phyloP scores from a whole-genome alignment of 2,113 vertebrate species.

The Heterotis niloticus region DNA sequence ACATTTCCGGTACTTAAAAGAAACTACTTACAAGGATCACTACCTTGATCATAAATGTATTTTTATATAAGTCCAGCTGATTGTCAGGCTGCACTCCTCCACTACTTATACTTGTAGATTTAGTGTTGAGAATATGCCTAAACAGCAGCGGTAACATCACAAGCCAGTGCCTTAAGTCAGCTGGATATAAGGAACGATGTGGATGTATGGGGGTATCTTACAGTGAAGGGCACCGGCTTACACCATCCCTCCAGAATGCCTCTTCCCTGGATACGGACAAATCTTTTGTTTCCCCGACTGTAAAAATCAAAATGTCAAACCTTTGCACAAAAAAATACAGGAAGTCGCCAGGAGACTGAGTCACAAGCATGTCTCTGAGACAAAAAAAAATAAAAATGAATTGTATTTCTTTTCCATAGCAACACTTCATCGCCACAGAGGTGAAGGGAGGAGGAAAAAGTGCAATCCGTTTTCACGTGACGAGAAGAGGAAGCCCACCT shows the following conservation, averaged over 20 bases:
- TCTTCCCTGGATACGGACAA: background rate
- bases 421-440: slow-evolving; percentile 36
- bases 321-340: slow-evolving; percentile 32
- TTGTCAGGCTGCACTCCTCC: background rate
- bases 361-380: slow-evolving; percentile 44
- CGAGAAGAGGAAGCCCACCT: background rate
- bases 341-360: slow-evolving; percentile 47
- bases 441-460: slow-evolving; percentile 33
- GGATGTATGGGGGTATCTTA: background rate
- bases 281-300: slow-evolving; percentile 16
- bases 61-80: background rate
- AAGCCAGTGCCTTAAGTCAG: slow-evolving; percentile 12
- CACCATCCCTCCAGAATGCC: background rate
- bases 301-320: slow-evolving; percentile 33
- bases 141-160: slow-evolving; percentile 23
- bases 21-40: background rate
- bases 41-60: background rate
- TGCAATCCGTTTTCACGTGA: slow-evolving; percentile 13
- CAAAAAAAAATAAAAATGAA: slow-evolving; percentile 12
- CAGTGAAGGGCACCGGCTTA: background rate
- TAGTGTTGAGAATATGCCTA: background rate
- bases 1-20: background rate
- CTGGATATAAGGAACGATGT: background rate
- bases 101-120: background rate
- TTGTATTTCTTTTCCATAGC: slow-evolving; percentile 32